These are phyloP conservation scores for Cataglyphis cursor DNA, from an alignment of 2,888 invertebrate genomes.

Conservation along the genomic window DNA sequence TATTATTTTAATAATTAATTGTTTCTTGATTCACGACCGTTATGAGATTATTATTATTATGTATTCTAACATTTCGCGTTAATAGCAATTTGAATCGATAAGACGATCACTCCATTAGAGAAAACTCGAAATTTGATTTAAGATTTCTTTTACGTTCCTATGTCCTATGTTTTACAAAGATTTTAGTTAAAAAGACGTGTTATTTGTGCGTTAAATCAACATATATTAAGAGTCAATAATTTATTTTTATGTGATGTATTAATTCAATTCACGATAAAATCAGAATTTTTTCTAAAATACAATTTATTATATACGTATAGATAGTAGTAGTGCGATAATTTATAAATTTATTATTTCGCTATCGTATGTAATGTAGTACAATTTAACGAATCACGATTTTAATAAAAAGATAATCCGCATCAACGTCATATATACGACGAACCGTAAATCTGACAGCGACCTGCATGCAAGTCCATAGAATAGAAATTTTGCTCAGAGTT, in stretches of 20 bases:
- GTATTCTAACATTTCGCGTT: neutral
- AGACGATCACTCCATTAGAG: neutral
- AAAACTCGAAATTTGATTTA: neutral
- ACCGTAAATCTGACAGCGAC: conserved; percentile 69
- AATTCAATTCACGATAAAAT: neutral
- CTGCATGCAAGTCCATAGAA: conserved; percentile 70
- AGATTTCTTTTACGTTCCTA: neutral
- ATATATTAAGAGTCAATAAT: neutral
- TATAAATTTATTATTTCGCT: conserved; percentile 22
- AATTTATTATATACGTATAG: neutral
- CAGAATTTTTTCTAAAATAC: neutral
- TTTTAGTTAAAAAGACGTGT: neutral
- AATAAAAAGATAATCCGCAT: conserved; percentile 12
- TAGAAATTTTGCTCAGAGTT: conserved; percentile 60
- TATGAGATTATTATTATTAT: neutral
- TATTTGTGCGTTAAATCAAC: neutral
- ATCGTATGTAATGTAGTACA: neutral
- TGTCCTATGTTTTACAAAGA: neutral
- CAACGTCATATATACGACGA: neutral
- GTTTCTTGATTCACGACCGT: neutral
- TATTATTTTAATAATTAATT: neutral
- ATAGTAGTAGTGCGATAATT: neutral
- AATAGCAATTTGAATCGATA: neutral
- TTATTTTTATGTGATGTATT: neutral
- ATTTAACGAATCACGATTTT: conserved; percentile 18